phyloP scores from a whole-genome alignment of 2,113 vertebrate species.

The Pyrgilauda ruficollis region DNA sequence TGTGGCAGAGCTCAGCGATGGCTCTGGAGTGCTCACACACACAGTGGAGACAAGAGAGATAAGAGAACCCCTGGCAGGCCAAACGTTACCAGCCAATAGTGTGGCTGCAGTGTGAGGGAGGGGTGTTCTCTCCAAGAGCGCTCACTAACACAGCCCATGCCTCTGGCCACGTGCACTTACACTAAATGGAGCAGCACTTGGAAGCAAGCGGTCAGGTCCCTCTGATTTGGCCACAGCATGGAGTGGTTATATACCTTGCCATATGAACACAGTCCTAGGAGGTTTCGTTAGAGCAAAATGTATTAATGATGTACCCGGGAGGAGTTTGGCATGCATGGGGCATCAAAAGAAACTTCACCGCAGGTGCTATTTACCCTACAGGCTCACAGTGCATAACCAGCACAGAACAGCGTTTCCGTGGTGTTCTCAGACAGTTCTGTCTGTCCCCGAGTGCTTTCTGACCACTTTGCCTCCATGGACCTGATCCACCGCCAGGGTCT shows the following conservation, averaged over 20 bases:
- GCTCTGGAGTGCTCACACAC: not conserved
- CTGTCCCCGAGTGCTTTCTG: slow-evolving; percentile 88
- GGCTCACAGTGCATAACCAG: slow-evolving; percentile 78
- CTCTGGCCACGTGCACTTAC: not conserved
- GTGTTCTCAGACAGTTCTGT: slow-evolving; percentile 89
- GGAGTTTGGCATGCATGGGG: slow-evolving; percentile 86
- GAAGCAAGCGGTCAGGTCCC: slow-evolving; percentile 79
- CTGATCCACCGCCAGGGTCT: slow-evolving; percentile 93
- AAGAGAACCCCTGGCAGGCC: not conserved
- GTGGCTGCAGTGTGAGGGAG: slow-evolving; percentile 33
- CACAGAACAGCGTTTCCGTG: slow-evolving; percentile 53
- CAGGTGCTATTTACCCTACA: slow-evolving; percentile 53
- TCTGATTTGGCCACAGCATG: slow-evolving; percentile 75
- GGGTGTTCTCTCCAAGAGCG: not conserved
- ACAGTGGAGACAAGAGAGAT: not conserved
- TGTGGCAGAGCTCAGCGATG: not conserved
- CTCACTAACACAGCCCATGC: slow-evolving; percentile 37
- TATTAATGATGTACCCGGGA: slow-evolving; percentile 46
- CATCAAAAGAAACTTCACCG: slow-evolving; percentile 47
- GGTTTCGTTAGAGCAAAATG: slow-evolving; percentile 13
- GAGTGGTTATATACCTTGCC: slow-evolving; percentile 46
- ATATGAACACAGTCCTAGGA: slow-evolving; percentile 30
- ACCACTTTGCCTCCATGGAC: slow-evolving; percentile 85
- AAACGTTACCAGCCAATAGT: not conserved
- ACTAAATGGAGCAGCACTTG: not conserved